Evolutionary conservation across 2,113 vertebrate genomes (phyloP).

Genomic region (Oryzias melastigma): DNA sequence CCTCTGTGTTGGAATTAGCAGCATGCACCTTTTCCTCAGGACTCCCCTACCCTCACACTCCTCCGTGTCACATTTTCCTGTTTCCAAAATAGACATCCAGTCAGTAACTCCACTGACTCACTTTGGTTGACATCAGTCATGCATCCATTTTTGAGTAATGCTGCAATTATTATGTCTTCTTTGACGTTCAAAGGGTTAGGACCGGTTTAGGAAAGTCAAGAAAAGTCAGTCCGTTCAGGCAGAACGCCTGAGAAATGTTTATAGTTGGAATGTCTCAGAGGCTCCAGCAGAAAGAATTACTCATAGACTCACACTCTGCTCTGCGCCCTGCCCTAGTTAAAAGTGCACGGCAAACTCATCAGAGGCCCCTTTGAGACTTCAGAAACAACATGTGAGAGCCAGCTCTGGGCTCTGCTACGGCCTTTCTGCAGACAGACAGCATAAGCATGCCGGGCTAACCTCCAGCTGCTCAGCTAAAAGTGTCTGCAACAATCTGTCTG

Average conservation of each 20-base stretch:
- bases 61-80: slow-evolving; percentile 9
- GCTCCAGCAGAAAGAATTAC: slow-evolving; percentile 21
- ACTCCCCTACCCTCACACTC: background rate
- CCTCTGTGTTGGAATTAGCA: slow-evolving; percentile 3
- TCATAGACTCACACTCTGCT: slow-evolving; percentile 1
- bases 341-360: slow-evolving; percentile 11
- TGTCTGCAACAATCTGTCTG: background rate
- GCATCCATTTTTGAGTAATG: slow-evolving; percentile 1
- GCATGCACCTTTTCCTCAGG: slow-evolving; percentile 16
- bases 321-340: slow-evolving; percentile 21
- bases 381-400: slow-evolving; percentile 5
- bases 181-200: background rate
- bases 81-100: slow-evolving; percentile 29
- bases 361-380: slow-evolving; percentile 3
- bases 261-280: slow-evolving; percentile 5
- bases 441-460: slow-evolving; percentile 1
- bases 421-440: background rate
- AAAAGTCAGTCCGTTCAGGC: background rate
- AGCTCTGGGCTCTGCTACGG: background rate
- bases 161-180: background rate
- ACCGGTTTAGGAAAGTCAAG: background rate
- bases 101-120: slow-evolving; percentile 6
- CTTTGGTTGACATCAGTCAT: background rate
- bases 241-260: background rate
- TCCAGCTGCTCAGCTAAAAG: background rate